Percentiles rank a stretch among this genome's conserved stretches.
Conservation (phyloP, 2,888 invertebrate species). For the Mallateleia sp. region DNA sequence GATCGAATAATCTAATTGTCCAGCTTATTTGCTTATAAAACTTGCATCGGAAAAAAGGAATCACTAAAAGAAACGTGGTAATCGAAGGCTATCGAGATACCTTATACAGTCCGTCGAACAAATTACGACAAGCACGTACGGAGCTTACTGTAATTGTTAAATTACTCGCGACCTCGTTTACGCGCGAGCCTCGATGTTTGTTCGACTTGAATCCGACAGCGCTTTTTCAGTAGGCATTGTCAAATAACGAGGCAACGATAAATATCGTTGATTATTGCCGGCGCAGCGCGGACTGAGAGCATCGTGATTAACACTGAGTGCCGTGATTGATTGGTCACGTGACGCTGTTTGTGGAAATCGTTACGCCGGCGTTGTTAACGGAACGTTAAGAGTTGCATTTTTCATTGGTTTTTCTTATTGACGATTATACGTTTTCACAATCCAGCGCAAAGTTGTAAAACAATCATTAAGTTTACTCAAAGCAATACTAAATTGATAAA, state of each 20-base stretch:
- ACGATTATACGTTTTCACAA: constrained; percentile 45
- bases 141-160: constrained; percentile 57
- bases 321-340: constrained; percentile 66
- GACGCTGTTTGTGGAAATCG: constrained; percentile 41
- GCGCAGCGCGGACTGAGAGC: background rate
- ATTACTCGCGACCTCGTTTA: constrained; percentile 65
- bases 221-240: constrained; percentile 27
- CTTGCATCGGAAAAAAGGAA: constrained; percentile 24
- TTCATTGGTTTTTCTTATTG: constrained; percentile 50
- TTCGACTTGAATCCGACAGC: constrained; percentile 6
- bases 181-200: constrained; percentile 34
- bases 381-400: constrained; percentile 35
- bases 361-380: constrained; percentile 36
- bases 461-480: constrained; percentile 1
- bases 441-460: constrained; percentile 18
- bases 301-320: constrained; percentile 46
- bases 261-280: constrained; percentile 60
- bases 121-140: constrained; percentile 39
- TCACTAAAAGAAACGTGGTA: constrained; percentile 38
- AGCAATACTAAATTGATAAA: no score
- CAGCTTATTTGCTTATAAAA: constrained; percentile 23
- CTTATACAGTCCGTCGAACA: constrained; percentile 50
- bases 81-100: constrained; percentile 60
- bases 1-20: constrained; percentile 29
- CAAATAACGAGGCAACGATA: constrained; percentile 45